A percentile compares a stretch with the other conserved stretches of the same genome.
Conservation (phyloP, 2,113 vertebrate genomes). For the Grammomys dolichurus region DNA sequence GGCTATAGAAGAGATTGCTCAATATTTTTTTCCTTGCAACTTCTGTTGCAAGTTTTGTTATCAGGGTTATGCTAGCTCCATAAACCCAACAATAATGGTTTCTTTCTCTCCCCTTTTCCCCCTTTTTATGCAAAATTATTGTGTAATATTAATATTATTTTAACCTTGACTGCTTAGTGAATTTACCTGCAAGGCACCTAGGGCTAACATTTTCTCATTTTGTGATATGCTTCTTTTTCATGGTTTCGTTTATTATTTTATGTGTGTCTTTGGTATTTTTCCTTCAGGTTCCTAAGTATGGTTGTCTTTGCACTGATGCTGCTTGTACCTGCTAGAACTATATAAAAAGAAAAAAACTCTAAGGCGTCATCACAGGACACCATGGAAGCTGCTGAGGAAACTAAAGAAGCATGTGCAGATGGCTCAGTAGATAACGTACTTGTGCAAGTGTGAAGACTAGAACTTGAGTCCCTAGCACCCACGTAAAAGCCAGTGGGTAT, state of each 20-base stretch:
- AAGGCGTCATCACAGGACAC: neutral
- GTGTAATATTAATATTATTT: neutral
- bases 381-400: neutral
- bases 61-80: neutral
- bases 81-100: neutral
- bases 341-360: neutral
- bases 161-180: neutral
- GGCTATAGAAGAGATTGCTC: neutral
- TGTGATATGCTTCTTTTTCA: neutral
- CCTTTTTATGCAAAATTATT: neutral
- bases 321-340: neutral
- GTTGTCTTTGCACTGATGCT: conserved; percentile 19
- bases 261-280: neutral
- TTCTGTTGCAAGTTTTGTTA: neutral
- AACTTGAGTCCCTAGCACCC: too few species aligned
- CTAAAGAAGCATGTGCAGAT: neutral
- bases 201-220: neutral
- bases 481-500: neutral
- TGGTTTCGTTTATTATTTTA: neutral
- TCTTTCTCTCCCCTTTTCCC: neutral
- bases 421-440: neutral
- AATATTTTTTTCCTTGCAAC: conserved; percentile 6
- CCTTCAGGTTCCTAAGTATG: neutral
- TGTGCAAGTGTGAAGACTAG: neutral
- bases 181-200: neutral